Conservation (phyloP, 2,888 invertebrate genomes). For the Mimachlamys varia region DNA sequence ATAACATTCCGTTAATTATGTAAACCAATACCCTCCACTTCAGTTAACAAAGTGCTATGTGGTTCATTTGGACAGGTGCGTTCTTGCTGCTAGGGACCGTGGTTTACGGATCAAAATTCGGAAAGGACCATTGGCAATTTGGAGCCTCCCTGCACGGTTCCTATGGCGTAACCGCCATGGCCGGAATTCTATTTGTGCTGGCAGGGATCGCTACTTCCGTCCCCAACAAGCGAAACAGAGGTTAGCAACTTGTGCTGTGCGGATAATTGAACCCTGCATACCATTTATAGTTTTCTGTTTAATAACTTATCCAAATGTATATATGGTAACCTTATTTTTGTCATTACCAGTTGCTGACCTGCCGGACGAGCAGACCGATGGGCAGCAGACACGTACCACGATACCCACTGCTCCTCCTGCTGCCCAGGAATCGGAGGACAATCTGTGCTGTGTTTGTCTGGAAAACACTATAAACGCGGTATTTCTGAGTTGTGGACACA, state of each 20-base stretch:
- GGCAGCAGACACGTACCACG: neutral
- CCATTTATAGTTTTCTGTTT: too few relatives aligned
- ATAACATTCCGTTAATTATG: too few relatives aligned
- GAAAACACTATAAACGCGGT: neutral
- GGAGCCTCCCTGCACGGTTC: neutral
- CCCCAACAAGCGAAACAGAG: neutral
- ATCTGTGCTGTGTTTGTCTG: neutral
- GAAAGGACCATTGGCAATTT: neutral
- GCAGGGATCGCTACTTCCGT: neutral
- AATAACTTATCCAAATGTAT: too few relatives aligned
- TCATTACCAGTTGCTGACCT: neutral
- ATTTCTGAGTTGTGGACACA: neutral
- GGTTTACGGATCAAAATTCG: neutral
- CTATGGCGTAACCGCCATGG: neutral
- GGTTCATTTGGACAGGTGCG: neutral
- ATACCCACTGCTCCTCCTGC: neutral
- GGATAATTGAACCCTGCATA: too few relatives aligned
- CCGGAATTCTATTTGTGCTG: neutral
- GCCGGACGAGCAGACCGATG: neutral
- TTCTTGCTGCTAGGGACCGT: neutral
- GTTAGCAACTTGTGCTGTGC: neutral
- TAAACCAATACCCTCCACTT: too few relatives aligned
- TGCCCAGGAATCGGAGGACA: neutral
- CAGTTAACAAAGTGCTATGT: too few relatives aligned
- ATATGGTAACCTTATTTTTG: too few relatives aligned